These are phyloP conservation scores for Triops cancriformis DNA, from an alignment of 1,140 invertebrate genomes.

Conservation along the genomic window DNA sequence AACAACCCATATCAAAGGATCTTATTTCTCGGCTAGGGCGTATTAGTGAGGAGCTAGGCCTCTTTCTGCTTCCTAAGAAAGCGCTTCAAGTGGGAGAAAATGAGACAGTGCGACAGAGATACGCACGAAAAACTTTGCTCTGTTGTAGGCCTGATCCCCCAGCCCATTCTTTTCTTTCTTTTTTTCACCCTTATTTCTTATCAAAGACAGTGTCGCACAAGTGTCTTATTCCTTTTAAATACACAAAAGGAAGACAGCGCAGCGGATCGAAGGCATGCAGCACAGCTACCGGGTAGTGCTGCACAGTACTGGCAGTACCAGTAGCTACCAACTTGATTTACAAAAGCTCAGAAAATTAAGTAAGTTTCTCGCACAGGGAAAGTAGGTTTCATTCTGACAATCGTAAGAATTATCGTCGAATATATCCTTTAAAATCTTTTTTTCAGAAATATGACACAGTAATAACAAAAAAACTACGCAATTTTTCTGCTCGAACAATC, in stretches of 20 bases:
- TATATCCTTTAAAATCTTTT: too few relatives aligned
- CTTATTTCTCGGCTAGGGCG: background rate
- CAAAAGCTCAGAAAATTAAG: too few relatives aligned
- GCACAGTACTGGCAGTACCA: background rate
- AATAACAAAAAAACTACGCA: too few relatives aligned
- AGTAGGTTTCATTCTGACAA: too few relatives aligned
- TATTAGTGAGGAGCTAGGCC: background rate
- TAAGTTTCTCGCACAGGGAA: too few relatives aligned
- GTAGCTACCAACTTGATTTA: background rate
- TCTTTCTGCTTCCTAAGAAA: background rate
- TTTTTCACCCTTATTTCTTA: background rate
- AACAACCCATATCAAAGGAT: background rate
- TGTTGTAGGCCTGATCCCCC: background rate
- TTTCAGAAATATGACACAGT: too few relatives aligned
- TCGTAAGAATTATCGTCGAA: too few relatives aligned
- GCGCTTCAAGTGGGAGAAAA: background rate
- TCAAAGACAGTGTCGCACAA: background rate
- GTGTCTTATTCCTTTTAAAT: background rate
- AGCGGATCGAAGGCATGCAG: background rate
- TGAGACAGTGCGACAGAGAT: background rate
- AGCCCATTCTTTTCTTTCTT: background rate
- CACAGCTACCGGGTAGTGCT: background rate
- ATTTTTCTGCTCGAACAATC: too few relatives aligned
- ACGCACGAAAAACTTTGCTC: background rate
- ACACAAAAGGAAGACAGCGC: background rate